Conservation (phyloP, 2,888 invertebrate genomes). For the Chrysodeixis includens region DNA sequence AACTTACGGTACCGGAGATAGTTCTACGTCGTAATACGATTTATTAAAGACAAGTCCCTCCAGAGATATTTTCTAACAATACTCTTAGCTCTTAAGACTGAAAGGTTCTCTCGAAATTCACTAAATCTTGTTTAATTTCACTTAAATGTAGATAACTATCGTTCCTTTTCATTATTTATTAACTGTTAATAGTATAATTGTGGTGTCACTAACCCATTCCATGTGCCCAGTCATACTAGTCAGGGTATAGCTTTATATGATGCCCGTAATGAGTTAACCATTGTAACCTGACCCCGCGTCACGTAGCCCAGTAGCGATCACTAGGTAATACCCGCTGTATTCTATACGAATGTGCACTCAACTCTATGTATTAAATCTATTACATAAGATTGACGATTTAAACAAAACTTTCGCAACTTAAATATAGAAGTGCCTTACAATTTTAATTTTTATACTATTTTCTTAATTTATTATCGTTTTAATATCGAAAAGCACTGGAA, state of each 20-base stretch:
- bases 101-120: conserved; percentile 78
- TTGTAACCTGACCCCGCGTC: conserved; percentile 63
- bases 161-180: conserved; percentile 57
- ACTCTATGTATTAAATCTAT: conserved; percentile 73
- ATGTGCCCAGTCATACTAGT: conserved; percentile 84
- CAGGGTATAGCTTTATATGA: conserved; percentile 80
- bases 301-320: conserved; percentile 60
- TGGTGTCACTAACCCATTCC: conserved; percentile 80
- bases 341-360: conserved; percentile 71
- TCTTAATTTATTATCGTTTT: conserved; percentile 72
- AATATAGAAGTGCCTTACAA: conserved; percentile 89
- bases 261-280: conserved; percentile 69
- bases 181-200: conserved; percentile 68
- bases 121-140: conserved; percentile 62
- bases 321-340: conserved; percentile 68
- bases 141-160: conserved; percentile 56
- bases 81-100: conserved; percentile 87
- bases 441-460: conserved; percentile 83
- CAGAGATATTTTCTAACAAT: conserved; percentile 83
- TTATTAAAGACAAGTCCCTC: conserved; percentile 85
- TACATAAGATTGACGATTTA: conserved; percentile 72
- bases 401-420: conserved; percentile 79
- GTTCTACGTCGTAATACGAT: conserved; percentile 77
- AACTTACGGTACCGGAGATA: conserved; percentile 73
- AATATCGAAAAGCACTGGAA: conserved; percentile 73